Base-by-base conservation (phyloP, 2,888 invertebrate species). In the Rapana venosa region DNA sequence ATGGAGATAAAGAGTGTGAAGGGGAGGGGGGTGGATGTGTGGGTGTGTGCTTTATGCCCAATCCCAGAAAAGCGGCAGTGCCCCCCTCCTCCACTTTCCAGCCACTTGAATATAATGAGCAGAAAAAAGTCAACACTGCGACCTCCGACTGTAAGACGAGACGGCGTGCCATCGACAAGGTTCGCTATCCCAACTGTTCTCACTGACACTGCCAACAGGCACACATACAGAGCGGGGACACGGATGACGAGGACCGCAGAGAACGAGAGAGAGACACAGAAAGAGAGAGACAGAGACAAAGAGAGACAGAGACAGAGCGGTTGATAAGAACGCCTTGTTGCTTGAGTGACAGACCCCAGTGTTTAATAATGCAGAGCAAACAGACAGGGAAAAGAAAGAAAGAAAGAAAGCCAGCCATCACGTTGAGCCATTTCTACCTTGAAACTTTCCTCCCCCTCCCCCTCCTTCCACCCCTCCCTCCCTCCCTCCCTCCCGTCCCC, bases 21-120 rank as follows among this genome's bases (percentile, higher is more conserved):
- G 77, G n/a, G 77, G 77, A 77, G 30, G 11, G n/a, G n/a, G 77
- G n/a, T 1, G n/a, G n/a, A 13, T 1, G n/a, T 11, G n/a, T 1
- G n/a, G 77, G n/a, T 11, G 77, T 77, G 13, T 22, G 26, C 13
- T 26, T 66, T 30, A n/a, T 77, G 77, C 77, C 77, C 77, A 77
- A 77, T 77, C 77, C 26, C 30, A 77, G 77, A 77, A 77, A 77
- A 30, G n/a, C 77, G 5, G 77, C 47, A 47, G 47, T 47, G 47
- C 47, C 47, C 47, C 77, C n/a, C 13, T 22, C 77, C 77, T 13
- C 20, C n/a, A 77, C 77, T 77, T 77, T 77, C 77, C 30, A 77
- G n/a, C 77, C 77, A 77, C 77, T 77, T 77, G 30, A 30, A 77
- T 22, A 77, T 77, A 77, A 77, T 77, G 77, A 77, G 77, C 77